These are phyloP conservation scores for Psittacula derbiana DNA, from an alignment of 2,797 vertebrate species.

Conservation along the genomic window DNA sequence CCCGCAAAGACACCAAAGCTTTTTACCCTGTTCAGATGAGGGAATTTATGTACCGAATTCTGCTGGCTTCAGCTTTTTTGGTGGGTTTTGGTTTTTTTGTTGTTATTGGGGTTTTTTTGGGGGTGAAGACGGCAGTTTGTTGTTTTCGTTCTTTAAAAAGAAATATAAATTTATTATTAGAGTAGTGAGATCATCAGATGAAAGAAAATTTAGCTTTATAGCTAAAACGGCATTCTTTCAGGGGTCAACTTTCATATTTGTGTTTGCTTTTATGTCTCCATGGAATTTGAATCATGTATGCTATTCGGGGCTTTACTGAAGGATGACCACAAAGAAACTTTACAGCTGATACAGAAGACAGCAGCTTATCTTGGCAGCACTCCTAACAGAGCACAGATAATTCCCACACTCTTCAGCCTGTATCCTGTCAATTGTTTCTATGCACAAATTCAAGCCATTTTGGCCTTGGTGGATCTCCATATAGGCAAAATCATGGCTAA, in stretches of 20 bases:
- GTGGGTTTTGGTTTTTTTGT: background rate
- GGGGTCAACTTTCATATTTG: slow-evolving; percentile 6
- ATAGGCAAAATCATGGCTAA: background rate
- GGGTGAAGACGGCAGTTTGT: background rate
- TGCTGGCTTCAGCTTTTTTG: background rate
- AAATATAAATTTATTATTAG: background rate
- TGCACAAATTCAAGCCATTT: background rate
- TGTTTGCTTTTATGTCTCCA: slow-evolving; percentile 28
- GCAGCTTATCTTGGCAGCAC: slow-evolving; percentile 32
- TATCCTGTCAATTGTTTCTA: background rate
- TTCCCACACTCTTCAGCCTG: background rate
- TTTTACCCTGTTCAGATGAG: background rate
- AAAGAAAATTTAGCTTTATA: background rate
- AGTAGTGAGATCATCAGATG: background rate
- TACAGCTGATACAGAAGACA: slow-evolving; percentile 49
- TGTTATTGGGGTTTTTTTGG: fast-evolving
- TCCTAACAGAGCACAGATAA: slow-evolving; percentile 27
- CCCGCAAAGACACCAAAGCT: background rate
- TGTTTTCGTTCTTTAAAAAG: background rate
- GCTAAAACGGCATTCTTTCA: slow-evolving; percentile 26
- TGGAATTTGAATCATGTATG: background rate
- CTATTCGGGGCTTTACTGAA: slow-evolving; percentile 31
- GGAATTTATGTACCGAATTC: background rate
- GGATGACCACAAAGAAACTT: slow-evolving; percentile 52
- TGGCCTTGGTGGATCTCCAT: background rate